Evolutionary conservation across 2,113 vertebrate species (phyloP), one percentile per base, ranked within the genome.

Genomic region (Tamias sibiricus): DNA sequence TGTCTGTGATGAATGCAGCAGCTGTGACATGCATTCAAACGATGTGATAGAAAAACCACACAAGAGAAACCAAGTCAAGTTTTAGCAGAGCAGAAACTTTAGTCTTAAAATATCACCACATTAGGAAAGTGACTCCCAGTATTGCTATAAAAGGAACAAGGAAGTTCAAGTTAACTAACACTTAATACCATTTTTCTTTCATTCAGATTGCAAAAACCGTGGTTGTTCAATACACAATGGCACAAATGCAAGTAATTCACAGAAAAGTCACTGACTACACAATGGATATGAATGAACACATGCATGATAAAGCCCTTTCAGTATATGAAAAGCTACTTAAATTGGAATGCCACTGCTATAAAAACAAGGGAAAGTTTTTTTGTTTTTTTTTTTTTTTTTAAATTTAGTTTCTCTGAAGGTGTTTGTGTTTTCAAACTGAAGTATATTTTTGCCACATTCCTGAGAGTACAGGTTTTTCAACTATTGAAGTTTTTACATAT

Each of bases 31-130:
- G 76, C 89, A 77, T 93, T 82, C 76, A 87, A 62, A 83, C 28
- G 42, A 9, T 19, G 1, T 62, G 94, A 97, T 85, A 68, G 81
- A 64, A 93, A 98, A 96, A 90, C 89, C 95, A 97, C 96, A 91
- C 13, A 20, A 90, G 84, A 96, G 84, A 97, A 92, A 92, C 26
- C 66, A 95, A 87, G 89, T 54, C 82, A 75, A 75, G 86, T 49
- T 85, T 35, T 59, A 93, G 95, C 32, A 44, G 72, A 49, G 28
- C 52, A 92, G 89, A 96, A 92, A 91, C 77, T 96, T 90, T 57
- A 37, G 86, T 77, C 93, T 95, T 94, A 95, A 95, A 96, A 90
- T 95, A 85, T 94, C 76, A 95, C 62, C 95, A 71, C 76, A 93
- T 95, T 93, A 92, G 84, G 59, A 95, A 95, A 92, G 81, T 47